Evolutionary conservation across 2,113 vertebrate genomes (phyloP).

Genomic region (Psophia crepitans): DNA sequence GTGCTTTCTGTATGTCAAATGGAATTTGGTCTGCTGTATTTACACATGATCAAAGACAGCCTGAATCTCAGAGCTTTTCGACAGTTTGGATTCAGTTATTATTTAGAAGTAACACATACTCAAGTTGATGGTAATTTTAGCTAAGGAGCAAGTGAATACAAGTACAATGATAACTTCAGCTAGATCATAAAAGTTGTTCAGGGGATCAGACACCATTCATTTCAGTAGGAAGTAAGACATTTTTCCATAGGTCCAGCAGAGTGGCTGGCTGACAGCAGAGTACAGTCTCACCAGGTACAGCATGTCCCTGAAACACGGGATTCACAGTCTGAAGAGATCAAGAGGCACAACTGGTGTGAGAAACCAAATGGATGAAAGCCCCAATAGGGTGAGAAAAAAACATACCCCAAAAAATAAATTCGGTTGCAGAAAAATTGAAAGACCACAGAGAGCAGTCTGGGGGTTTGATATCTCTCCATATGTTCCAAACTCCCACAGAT

Average conservation of each 20-base stretch:
- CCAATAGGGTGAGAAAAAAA: neutral
- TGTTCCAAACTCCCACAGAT: constrained; percentile 34
- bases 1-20: neutral
- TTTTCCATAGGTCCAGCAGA: neutral
- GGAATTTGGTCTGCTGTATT: neutral
- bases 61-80: neutral
- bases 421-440: neutral
- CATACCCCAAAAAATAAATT: neutral
- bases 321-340: neutral
- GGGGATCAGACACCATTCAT: neutral
- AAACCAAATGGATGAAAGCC: neutral
- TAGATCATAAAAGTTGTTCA: neutral
- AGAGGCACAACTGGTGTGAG: neutral
- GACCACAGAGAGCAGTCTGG: neutral
- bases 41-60: neutral
- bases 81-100: neutral
- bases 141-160: neutral
- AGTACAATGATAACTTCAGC: neutral
- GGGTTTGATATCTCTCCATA: constrained; percentile 37
- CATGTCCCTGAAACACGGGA: neutral
- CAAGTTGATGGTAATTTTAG: neutral
- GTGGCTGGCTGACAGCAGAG: neutral
- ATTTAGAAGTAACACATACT: neutral
- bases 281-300: neutral
- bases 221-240: neutral